Percentiles rank a stretch among this genome's conserved stretches.
Conservation (phyloP, 2,113 vertebrate species). For the Climacteris rufus region DNA sequence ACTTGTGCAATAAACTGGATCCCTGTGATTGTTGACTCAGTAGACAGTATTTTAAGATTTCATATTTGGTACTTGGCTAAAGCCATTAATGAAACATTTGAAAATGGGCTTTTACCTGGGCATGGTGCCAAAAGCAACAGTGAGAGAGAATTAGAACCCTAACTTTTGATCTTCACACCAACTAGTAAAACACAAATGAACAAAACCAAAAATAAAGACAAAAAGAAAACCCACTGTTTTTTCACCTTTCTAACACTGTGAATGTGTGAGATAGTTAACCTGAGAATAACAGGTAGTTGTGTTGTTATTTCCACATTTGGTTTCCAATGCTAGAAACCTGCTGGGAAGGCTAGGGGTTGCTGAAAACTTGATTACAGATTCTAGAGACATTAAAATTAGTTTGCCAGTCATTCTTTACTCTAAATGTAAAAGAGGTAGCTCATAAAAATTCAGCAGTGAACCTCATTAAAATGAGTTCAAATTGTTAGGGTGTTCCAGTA, state of each 20-base stretch:
- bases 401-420: not conserved
- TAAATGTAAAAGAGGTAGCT: not conserved
- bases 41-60: constrained; percentile 25
- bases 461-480: not conserved
- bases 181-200: not conserved
- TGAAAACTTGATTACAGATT: not conserved
- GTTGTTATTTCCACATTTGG: not conserved
- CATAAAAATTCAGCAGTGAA: not conserved
- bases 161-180: not conserved
- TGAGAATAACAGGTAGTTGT: not conserved
- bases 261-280: not conserved
- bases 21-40: constrained; percentile 2
- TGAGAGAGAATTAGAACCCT: not conserved
- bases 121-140: not conserved
- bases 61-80: constrained; percentile 20
- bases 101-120: constrained; percentile 33
- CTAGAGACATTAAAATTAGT: not conserved
- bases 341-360: not conserved
- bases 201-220: not conserved
- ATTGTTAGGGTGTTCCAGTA: not conserved
- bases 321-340: not conserved
- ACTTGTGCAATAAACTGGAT: constrained; percentile 16
- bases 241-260: not conserved
- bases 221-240: not conserved
- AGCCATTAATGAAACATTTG: constrained; percentile 24